Evolutionary conservation across 1,140 invertebrate genomes (phyloP), one percentile per base, ranked within the genome.

Genomic region (Camponotus floridanus): DNA sequence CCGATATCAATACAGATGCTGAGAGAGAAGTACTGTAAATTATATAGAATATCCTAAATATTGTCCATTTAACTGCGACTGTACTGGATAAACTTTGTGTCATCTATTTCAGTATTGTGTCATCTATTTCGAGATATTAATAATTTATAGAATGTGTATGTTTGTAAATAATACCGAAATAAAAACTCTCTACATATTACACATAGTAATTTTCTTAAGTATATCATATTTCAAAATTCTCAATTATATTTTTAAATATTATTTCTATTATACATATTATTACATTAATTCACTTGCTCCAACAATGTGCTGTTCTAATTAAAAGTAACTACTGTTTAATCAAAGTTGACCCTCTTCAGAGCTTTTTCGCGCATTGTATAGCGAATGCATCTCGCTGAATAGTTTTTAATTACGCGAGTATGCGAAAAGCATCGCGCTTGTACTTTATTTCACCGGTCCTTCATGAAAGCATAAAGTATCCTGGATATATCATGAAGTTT

Each of bases 401-500:
- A 68, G 71, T 74, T 90, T 84, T 90, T 81, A 90, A 87, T 86
- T 86, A 78, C 39, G 51, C 55, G 51, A 70, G 26, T 67, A 80
- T 80, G 31, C 55, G 76, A 80, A 70, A 36, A 33, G 76, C 84
- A 79, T 68, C 36, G 48, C 31, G 45, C 83, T 21, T 42, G 13
- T 73, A 71, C 68, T 70, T 64, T 89, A 89, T 84, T 87, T 70
- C 74, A 64, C 51, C 13, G 31, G 68, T 57, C 21, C 74, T 59
- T 65, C 76, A 87, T 87, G 73, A 90, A 87, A 87, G 81, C 73
- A 90, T 90, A 90, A 88, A 90, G 57, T 80, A 68, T 76, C 59
- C 76, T 51, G 78, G 80, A 70, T 76, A 55, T 78, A 85, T 86
- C 85, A 87, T 91, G 88, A 91, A 91, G 88, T 91, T 91, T 91